Conservation (phyloP, 1,140 invertebrate species). For the Drosophila equinoxialis region DNA sequence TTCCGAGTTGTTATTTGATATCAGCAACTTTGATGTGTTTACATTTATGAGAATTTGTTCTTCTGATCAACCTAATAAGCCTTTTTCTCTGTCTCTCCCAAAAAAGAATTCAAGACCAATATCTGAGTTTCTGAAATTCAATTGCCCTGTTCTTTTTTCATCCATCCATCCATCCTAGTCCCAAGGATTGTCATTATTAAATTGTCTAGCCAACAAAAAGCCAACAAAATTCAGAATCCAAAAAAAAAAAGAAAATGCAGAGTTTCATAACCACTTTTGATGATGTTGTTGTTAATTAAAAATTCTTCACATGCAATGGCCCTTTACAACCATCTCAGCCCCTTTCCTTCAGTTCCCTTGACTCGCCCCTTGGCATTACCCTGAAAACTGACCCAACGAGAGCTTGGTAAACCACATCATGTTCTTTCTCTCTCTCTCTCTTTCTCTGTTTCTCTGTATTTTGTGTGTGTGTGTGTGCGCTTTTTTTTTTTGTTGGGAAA, state of each 20-base stretch:
- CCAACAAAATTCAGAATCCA: neutral
- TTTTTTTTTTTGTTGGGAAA: conserved; percentile 38
- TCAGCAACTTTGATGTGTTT: no score
- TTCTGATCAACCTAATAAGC: no score
- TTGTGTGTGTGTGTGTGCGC: neutral
- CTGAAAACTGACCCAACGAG: neutral
- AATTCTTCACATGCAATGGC: conserved; percentile 18
- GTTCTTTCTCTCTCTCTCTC: neutral
- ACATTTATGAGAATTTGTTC: no score
- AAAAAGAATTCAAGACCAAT: neutral
- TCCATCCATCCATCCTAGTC: neutral
- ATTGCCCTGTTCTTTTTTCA: neutral
- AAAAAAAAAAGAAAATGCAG: neutral
- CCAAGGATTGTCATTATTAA: conserved; percentile 7
- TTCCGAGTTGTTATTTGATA: no score
- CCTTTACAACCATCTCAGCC: neutral
- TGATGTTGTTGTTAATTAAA: conserved; percentile 20
- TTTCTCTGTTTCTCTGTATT: neutral
- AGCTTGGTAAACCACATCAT: conserved; percentile 14
- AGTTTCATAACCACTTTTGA: conserved; percentile 14
- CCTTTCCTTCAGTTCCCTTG: conserved; percentile 14
- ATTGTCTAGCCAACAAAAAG: conserved; percentile 6
- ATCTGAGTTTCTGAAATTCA: neutral
- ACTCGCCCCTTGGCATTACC: conserved; percentile 1
- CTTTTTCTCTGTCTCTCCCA: neutral